Evolutionary conservation across 2,888 invertebrate species (phyloP), one percentile per base, ranked within the genome.

Genomic region (Chorisops tibialis): DNA sequence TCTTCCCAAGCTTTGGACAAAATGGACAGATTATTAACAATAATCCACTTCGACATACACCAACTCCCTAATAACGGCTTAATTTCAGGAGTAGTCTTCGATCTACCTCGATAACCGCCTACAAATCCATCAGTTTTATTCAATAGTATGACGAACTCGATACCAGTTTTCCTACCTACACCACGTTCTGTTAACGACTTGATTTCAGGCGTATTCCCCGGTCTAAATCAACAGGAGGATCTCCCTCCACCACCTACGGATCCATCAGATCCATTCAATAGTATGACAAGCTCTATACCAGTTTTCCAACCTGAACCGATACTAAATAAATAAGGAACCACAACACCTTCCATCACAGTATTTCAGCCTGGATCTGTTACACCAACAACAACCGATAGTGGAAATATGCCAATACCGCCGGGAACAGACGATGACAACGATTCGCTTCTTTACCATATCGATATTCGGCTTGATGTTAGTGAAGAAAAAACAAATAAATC

Each of bases 381-480:
- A 38, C 21, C 38, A 21, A 12, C 51, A 7, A 18, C 21, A 9
- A 22, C 18, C n/a, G 41, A 41, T 22, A n/a, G 19, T 39, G 24
- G 6, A n/a, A 30, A 30, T 30, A 30, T 5, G 4, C 4, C 4
- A 4, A 24, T 2, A 9, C 7, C 5, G 14, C 16, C 45, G 9
- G 16, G 9, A 4, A 54, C 21, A 14, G 30, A 30, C 5, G 38
- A 47, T 59, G 38, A 35, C 14, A 47, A 59, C 5, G 59, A 59
- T 9, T 11, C 14, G 7, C 22, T 47, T 9, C 38, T 21, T 43
- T 48, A 14, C 19, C 48, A 59, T 38, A 59, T 59, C 21, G 59
- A 59, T 14, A 48, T 59, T n/a, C 47, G 59, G 48, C 14, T 48
- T 14, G 59, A 48, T 6, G 18, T n/a, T 22, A 41, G 19, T 22